Evolutionary conservation across 1,140 invertebrate species (phyloP).

Genomic region (Ridgeia piscesae): DNA sequence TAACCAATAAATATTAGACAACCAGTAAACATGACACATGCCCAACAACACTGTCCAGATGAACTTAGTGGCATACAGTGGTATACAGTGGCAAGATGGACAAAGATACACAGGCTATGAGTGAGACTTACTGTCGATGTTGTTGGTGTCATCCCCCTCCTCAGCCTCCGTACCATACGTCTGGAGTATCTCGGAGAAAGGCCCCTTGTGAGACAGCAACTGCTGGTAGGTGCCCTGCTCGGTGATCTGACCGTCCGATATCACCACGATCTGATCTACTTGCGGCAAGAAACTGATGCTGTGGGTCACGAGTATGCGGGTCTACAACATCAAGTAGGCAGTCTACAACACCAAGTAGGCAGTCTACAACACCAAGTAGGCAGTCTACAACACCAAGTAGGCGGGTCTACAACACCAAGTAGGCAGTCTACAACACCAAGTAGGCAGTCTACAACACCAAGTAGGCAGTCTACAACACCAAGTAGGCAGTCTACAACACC

Average conservation of each 20-base stretch:
- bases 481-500: too few species aligned
- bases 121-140: too few species aligned
- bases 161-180: conserved; percentile 18
- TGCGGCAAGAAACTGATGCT: conserved; percentile 21
- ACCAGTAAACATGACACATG: too few species aligned
- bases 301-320: conserved; percentile 30
- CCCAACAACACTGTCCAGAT: too few species aligned
- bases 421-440: too few species aligned
- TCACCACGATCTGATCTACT: conserved; percentile 29
- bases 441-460: too few species aligned
- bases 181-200: conserved; percentile 26
- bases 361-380: too few species aligned
- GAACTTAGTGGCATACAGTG: too few species aligned
- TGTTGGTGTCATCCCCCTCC: not conserved
- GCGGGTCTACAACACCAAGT: too few species aligned
- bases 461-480: too few species aligned
- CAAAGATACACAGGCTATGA: not conserved
- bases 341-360: not conserved
- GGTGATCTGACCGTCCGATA: conserved; percentile 25
- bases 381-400: not conserved
- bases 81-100: too few species aligned
- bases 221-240: conserved; percentile 41
- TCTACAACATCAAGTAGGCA: conserved; percentile 18
- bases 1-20: too few species aligned
- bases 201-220: conserved; percentile 11